phyloP scores from a whole-genome alignment of 1,140 invertebrate genomes.

The Himalopsyche phryganea region DNA sequence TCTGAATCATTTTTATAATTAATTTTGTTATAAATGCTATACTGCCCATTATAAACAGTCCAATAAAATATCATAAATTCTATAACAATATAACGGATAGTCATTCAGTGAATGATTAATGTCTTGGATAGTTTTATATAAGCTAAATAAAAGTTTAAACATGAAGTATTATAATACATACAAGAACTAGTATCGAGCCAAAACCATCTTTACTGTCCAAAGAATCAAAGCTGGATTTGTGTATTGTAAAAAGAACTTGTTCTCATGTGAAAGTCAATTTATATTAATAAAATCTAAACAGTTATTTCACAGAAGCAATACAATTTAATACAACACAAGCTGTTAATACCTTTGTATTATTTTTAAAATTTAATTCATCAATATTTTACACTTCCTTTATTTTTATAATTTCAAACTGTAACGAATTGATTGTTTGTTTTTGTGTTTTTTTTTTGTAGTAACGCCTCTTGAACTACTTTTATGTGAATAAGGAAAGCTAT shows the following conservation, averaged over 20 bases:
- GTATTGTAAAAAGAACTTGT: slow-evolving; percentile 8
- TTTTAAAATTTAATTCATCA: background rate
- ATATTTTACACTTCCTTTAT: too few species aligned
- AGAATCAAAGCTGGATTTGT: too few species aligned
- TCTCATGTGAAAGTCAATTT: slow-evolving; percentile 32
- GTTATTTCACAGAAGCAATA: background rate
- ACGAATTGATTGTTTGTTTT: too few species aligned
- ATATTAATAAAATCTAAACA: slow-evolving; percentile 27
- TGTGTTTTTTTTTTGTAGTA: too few species aligned
- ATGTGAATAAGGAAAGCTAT: too few species aligned
- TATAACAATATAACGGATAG: background rate
- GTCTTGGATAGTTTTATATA: background rate
- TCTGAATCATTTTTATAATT: background rate
- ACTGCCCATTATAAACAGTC: background rate
- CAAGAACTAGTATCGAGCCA: background rate
- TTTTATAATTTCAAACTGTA: too few species aligned
- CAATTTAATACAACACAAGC: too few species aligned
- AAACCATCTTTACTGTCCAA: background rate
- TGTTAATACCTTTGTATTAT: too few species aligned
- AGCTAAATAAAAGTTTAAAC: too few species aligned
- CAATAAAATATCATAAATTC: background rate
- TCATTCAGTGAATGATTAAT: background rate
- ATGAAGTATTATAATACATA: too few species aligned
- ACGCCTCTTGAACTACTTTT: too few species aligned
- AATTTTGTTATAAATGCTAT: background rate